Conservation (phyloP, 2,888 invertebrate genomes). For the Conomelus anceps region DNA sequence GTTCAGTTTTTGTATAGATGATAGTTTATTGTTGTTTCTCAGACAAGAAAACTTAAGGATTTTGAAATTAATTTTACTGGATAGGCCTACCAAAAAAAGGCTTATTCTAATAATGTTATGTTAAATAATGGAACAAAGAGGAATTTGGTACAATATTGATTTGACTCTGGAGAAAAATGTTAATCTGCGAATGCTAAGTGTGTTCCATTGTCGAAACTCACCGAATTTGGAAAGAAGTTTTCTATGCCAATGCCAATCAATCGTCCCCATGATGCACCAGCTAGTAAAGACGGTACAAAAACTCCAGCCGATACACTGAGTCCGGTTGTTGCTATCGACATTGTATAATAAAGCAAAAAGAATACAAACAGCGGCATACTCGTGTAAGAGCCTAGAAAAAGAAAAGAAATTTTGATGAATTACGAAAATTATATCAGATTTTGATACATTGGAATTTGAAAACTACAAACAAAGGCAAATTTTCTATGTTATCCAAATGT, state of each 20-base stretch:
- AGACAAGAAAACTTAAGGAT: no score
- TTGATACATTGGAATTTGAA: background rate
- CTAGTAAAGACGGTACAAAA: constrained; percentile 54
- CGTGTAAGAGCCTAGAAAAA: constrained; percentile 39
- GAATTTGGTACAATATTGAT: no score
- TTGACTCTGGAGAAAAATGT: no score
- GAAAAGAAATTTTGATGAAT: background rate
- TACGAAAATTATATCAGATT: background rate
- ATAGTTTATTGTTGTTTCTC: no score
- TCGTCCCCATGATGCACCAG: constrained; percentile 59
- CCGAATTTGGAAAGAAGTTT: constrained; percentile 37
- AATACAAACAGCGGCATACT: constrained; percentile 45
- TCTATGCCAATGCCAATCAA: constrained; percentile 46
- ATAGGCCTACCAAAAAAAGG: no score
- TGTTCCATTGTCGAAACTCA: no score
- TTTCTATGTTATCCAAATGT: background rate
- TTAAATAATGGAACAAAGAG: no score
- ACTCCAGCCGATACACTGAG: constrained; percentile 53
- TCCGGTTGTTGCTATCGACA: constrained; percentile 57
- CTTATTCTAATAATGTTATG: no score
- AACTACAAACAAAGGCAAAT: background rate
- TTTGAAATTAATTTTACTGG: no score
- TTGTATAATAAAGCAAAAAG: constrained; percentile 48
- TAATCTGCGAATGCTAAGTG: no score
- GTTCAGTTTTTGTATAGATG: no score